phyloP scores from a whole-genome alignment of 2,797 vertebrate genomes.

The Odontamblyopus rebecca region DNA sequence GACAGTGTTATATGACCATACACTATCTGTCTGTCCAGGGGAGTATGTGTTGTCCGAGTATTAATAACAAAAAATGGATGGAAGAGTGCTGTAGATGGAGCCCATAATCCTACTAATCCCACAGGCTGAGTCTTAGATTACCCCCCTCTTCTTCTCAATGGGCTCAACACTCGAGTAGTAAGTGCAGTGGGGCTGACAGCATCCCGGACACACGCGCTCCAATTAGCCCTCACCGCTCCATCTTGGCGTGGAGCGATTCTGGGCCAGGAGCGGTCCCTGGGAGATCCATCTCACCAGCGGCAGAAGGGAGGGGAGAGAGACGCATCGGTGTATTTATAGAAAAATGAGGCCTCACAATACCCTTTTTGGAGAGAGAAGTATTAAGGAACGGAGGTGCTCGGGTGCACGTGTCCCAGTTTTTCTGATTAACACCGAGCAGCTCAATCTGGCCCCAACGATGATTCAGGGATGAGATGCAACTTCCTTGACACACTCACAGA shows the following conservation, averaged over 20 bases:
- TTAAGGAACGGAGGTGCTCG: slow-evolving; percentile 79
- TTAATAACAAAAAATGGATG: slow-evolving; percentile 49
- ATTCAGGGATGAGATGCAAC: slow-evolving; percentile 72
- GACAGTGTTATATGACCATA: neutral
- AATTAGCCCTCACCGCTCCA: slow-evolving; percentile 74
- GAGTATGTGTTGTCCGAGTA: slow-evolving; percentile 51
- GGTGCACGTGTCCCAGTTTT: slow-evolving; percentile 81
- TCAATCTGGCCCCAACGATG: slow-evolving; percentile 71
- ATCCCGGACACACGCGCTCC: slow-evolving; percentile 66
- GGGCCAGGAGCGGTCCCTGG: slow-evolving; percentile 80
- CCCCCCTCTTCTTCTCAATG: slow-evolving; percentile 64
- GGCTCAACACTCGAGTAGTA: slow-evolving; percentile 27
- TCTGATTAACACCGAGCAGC: slow-evolving; percentile 76
- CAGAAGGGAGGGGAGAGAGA: slow-evolving; percentile 69
- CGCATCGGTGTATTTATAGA: slow-evolving; percentile 81
- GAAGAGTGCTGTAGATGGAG: slow-evolving; percentile 61
- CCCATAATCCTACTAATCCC: slow-evolving; percentile 81
- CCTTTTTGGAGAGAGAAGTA: slow-evolving; percentile 83
- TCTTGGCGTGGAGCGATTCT: slow-evolving; percentile 76
- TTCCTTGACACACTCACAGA: slow-evolving; percentile 64
- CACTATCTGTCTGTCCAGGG: neutral
- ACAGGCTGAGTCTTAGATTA: slow-evolving; percentile 71
- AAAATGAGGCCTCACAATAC: slow-evolving; percentile 84
- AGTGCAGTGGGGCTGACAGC: slow-evolving; percentile 38
- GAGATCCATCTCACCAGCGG: slow-evolving; percentile 79